These are phyloP conservation scores for Cheilosia vulpina DNA, from an alignment of 2,888 invertebrate species.

Conservation along the genomic window DNA sequence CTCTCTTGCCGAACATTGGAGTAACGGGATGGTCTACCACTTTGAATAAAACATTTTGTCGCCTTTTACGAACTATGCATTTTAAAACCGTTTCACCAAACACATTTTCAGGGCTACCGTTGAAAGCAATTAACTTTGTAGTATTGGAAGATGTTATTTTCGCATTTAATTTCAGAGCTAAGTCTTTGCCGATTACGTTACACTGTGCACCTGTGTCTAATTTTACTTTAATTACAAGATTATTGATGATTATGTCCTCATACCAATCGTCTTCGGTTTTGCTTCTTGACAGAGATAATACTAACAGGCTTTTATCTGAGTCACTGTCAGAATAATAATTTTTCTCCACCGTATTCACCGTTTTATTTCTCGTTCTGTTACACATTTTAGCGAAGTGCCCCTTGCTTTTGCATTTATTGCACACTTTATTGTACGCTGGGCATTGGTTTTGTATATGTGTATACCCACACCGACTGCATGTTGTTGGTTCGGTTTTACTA, in stretches of 20 bases:
- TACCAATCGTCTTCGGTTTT: slow-evolving; percentile 25
- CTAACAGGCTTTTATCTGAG: slow-evolving; percentile 31
- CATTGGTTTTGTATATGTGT: slow-evolving; percentile 23
- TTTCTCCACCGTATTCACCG: slow-evolving; percentile 1
- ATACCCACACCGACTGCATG: slow-evolving; percentile 30
- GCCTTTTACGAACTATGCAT: slow-evolving; percentile 25
- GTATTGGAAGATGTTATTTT: slow-evolving; percentile 35
- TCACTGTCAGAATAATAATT: slow-evolving; percentile 7
- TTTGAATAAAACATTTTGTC: slow-evolving; percentile 30
- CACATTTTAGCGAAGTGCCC: slow-evolving; percentile 34
- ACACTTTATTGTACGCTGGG: slow-evolving; percentile 23
- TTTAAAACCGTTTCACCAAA: slow-evolving; percentile 24
- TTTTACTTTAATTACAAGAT: slow-evolving; percentile 8
- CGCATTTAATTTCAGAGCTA: slow-evolving; percentile 24
- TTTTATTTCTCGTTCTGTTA: slow-evolving; percentile 22
- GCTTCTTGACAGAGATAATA: slow-evolving; percentile 18
- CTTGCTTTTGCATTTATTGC: slow-evolving; percentile 37
- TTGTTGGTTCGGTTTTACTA: slow-evolving; percentile 10
- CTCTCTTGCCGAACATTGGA: slow-evolving; percentile 35
- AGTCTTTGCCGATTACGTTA: slow-evolving; percentile 33
- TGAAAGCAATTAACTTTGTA: slow-evolving; percentile 30
- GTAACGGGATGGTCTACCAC: slow-evolving; percentile 28
- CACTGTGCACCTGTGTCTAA: slow-evolving; percentile 42
- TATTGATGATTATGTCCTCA: slow-evolving; percentile 10
- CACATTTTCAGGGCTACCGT: slow-evolving; percentile 26